Conservation (phyloP, 1,140 invertebrate species). For the Drosophila serrata region DNA sequence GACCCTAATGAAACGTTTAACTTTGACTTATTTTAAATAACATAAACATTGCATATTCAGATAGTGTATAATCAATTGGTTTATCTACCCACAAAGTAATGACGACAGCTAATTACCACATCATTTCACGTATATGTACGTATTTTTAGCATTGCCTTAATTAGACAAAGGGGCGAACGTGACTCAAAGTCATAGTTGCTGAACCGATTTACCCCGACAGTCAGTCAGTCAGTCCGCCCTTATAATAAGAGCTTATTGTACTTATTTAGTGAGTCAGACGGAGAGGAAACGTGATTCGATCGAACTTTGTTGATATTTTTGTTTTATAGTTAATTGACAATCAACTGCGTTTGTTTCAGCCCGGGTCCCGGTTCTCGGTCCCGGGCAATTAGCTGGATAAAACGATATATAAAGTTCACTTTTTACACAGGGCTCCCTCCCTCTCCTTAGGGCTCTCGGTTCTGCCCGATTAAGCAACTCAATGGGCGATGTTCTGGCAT, state of each 20-base stretch:
- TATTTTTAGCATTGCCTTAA: constrained; percentile 39
- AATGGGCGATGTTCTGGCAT: constrained; percentile 13
- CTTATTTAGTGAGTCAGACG: constrained; percentile 30
- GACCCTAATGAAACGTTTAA: neutral
- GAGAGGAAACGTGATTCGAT: constrained; percentile 27
- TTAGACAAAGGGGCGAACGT: constrained; percentile 48
- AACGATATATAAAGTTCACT: constrained; percentile 2
- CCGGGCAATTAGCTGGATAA: constrained; percentile 11
- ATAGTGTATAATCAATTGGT: constrained; percentile 12
- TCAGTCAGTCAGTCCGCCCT: constrained; percentile 7
- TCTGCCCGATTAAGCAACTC: constrained; percentile 22
- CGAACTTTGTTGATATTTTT: constrained; percentile 22
- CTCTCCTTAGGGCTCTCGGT: neutral
- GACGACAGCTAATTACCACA: constrained; percentile 52
- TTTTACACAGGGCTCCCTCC: neutral
- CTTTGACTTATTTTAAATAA: neutral
- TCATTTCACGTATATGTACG: constrained; percentile 40
- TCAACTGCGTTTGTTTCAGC: constrained; percentile 31
- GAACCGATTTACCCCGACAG: constrained; percentile 30
- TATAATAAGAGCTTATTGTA: constrained; percentile 11
- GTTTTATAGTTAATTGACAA: constrained; percentile 50
- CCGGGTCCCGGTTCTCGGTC: neutral
- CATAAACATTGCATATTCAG: neutral
- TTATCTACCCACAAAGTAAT: constrained; percentile 11
- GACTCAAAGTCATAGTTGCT: constrained; percentile 42